These are phyloP conservation scores for Pristionchus entomophagus DNA, from an alignment of 2,888 invertebrate species.

Conservation along the genomic window DNA sequence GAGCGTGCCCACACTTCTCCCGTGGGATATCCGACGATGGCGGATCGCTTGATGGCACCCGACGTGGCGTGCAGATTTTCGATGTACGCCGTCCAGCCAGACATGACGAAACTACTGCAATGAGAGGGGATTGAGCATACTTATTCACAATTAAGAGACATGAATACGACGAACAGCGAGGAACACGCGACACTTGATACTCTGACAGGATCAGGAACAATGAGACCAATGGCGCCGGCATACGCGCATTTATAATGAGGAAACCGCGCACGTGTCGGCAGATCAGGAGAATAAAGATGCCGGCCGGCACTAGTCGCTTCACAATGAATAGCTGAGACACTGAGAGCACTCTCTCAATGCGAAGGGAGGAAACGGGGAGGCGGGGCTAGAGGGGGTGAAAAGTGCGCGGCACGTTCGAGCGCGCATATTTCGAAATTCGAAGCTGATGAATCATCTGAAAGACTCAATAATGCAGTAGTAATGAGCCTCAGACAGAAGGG, in stretches of 20 bases:
- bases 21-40: slow-evolving; percentile 47
- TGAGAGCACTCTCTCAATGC: slow-evolving; percentile 4
- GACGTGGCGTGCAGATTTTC: slow-evolving; percentile 47
- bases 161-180: neutral
- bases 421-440: slow-evolving; percentile 36
- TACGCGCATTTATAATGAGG: neutral
- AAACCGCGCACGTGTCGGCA: slow-evolving; percentile 16
- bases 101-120: slow-evolving; percentile 4
- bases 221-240: neutral
- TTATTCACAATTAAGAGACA: neutral
- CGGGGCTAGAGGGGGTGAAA: neutral
- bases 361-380: neutral
- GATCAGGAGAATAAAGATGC: neutral
- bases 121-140: neutral
- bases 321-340: slow-evolving; percentile 30
- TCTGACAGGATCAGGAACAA: too few relatives aligned
- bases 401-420: neutral
- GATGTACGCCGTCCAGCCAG: slow-evolving; percentile 50
- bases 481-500: neutral
- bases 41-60: slow-evolving; percentile 48
- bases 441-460: neutral
- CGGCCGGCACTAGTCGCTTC: slow-evolving; percentile 8
- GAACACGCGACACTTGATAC: too few relatives aligned
- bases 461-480: slow-evolving; percentile 18
- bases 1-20: slow-evolving; percentile 48